Evolutionary conservation across 1,140 invertebrate genomes (phyloP).

Genomic region (Stegodyphus dumicola): DNA sequence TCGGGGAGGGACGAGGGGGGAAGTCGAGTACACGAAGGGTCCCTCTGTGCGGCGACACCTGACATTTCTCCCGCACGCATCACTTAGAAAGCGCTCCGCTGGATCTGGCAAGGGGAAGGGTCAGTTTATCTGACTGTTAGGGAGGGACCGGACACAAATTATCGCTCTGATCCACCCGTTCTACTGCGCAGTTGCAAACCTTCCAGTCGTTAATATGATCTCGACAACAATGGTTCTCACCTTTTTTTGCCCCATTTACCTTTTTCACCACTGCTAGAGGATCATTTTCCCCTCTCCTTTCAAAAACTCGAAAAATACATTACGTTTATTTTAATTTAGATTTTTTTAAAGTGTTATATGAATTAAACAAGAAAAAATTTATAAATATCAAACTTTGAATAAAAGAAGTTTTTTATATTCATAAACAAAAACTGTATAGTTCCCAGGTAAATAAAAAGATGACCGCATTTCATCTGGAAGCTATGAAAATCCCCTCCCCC

Average conservation of each 20-base stretch:
- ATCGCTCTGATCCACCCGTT: neutral
- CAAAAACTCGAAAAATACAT: neutral
- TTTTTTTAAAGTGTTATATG: too few species aligned
- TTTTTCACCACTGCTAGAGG: neutral
- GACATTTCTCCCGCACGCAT: conserved; percentile 60
- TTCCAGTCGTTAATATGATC: neutral
- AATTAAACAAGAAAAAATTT: too few species aligned
- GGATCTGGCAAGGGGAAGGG: conserved; percentile 47
- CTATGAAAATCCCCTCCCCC: too few species aligned
- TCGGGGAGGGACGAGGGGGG: neutral
- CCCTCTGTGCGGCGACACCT: conserved; percentile 51
- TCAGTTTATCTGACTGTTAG: conserved; percentile 45
- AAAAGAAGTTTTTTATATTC: too few species aligned
- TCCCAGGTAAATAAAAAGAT: too few species aligned
- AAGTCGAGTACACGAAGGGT: neutral
- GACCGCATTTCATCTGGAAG: too few species aligned
- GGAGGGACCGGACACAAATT: neutral
- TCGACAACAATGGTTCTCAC: neutral
- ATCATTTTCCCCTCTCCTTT: neutral
- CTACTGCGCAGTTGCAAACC: neutral
- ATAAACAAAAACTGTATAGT: too few species aligned
- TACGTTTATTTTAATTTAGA: neutral
- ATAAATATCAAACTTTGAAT: too few species aligned
- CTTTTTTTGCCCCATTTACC: neutral
- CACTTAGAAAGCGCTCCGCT: conserved; percentile 41